A percentile compares a stretch with the other conserved stretches of the same genome.
These are phyloP conservation scores for Euwallacea fornicatus DNA, from an alignment of 1,140 invertebrate species.

Conservation along the genomic window DNA sequence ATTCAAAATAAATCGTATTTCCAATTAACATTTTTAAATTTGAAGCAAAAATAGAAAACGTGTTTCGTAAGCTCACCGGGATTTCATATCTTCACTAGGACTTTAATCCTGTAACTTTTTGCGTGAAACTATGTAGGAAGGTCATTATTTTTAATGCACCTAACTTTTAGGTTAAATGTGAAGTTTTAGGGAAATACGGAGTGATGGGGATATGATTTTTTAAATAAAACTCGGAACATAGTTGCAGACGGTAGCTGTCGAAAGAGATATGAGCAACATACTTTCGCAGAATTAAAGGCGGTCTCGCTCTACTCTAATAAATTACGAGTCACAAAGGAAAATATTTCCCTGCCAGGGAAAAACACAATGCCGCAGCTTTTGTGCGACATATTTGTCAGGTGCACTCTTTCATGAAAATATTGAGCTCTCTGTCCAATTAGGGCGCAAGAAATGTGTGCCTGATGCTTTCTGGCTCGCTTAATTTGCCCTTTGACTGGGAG, in stretches of 20 bases:
- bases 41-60: neutral
- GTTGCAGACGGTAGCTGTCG: conserved; percentile 7
- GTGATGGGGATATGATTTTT: neutral
- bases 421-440: too few relatives aligned
- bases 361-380: conserved; percentile 26
- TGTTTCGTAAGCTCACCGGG: too few relatives aligned
- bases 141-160: too few relatives aligned
- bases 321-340: conserved; percentile 32
- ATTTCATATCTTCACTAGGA: too few relatives aligned
- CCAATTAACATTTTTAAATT: neutral
- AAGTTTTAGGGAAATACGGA: too few relatives aligned
- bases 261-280: conserved; percentile 30
- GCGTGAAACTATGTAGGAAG: too few relatives aligned
- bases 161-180: too few relatives aligned
- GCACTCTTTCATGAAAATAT: conserved; percentile 4
- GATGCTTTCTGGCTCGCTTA: too few relatives aligned
- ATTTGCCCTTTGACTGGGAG: too few relatives aligned
- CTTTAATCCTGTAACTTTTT: too few relatives aligned
- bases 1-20: neutral
- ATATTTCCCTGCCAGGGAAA: conserved; percentile 19
- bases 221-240: neutral
- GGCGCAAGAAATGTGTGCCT: too few relatives aligned
- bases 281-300: conserved; percentile 23
- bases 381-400: conserved; percentile 24
- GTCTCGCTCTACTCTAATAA: conserved; percentile 17